Percentiles rank a stretch among this genome's conserved stretches.
Evolutionary conservation across 2,888 invertebrate genomes (phyloP).

Genomic region (Microdon myrmicae): DNA sequence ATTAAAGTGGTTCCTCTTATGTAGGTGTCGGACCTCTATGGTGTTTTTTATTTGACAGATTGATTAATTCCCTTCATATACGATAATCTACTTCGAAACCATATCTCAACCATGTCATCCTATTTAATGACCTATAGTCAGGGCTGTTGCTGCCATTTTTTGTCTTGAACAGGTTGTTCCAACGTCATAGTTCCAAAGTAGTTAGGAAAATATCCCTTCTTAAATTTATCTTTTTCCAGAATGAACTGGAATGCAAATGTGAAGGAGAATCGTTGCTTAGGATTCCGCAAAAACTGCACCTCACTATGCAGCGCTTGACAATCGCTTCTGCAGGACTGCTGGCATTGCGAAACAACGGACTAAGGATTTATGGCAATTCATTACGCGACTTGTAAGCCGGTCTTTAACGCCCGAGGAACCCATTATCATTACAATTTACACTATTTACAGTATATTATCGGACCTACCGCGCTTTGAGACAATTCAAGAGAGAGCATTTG

Average conservation of each 20-base stretch:
- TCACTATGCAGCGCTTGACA: conserved; percentile 62
- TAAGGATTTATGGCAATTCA: conserved; percentile 61
- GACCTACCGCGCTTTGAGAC: conserved; percentile 61
- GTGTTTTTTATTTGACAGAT: too few relatives aligned
- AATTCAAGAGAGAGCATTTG: conserved; percentile 64
- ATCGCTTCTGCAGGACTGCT: conserved; percentile 64
- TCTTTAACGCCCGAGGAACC: neutral
- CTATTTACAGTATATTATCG: conserved; percentile 56
- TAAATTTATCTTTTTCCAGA: conserved; percentile 53
- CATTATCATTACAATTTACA: conserved; percentile 28
- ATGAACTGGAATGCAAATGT: conserved; percentile 65
- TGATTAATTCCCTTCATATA: too few relatives aligned
- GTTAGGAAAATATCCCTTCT: neutral
- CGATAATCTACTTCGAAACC: neutral
- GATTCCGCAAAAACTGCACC: conserved; percentile 63
- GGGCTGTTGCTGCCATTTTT: neutral
- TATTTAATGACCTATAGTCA: too few relatives aligned
- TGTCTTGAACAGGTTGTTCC: neutral
- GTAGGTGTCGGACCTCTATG: too few relatives aligned
- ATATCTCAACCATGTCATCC: too few relatives aligned
- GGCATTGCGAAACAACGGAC: conserved; percentile 60
- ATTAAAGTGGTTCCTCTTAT: too few relatives aligned
- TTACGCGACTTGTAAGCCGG: conserved; percentile 63
- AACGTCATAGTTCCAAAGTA: neutral
- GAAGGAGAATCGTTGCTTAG: conserved; percentile 62